Conservation (phyloP, 2,888 invertebrate genomes). For the Chaetogeoica ovagalla region DNA sequence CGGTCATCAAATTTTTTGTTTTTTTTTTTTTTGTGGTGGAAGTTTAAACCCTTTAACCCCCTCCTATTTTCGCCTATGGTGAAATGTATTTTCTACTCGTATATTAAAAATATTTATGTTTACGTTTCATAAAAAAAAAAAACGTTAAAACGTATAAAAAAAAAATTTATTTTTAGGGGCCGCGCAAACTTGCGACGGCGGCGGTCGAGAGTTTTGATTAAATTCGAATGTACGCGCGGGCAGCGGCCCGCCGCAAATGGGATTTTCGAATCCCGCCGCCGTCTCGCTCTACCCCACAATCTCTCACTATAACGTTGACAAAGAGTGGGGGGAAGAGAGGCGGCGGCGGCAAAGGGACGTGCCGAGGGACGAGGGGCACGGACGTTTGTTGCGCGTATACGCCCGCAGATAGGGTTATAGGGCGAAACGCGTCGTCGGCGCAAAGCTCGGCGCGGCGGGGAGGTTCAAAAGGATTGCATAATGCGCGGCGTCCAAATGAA, state of each 20-base stretch:
- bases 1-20: no score
- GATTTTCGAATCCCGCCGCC: slow-evolving; percentile 37
- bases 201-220: slow-evolving; percentile 21
- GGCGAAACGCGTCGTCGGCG: slow-evolving; percentile 25
- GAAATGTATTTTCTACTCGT: no score
- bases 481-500: slow-evolving; percentile 38
- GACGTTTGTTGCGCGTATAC: no score
- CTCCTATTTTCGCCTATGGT: no score
- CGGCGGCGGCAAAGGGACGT: not conserved
- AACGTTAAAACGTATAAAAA: no score
- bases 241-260: slow-evolving; percentile 39
- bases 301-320: not conserved
- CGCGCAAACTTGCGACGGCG: no score
- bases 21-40: no score
- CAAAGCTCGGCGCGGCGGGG: not conserved
- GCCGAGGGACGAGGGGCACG: not conserved
- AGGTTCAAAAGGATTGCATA: slow-evolving; percentile 52
- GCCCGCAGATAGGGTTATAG: slow-evolving; percentile 4
- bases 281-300: not conserved
- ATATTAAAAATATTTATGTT: no score
- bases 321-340: not conserved
- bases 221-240: slow-evolving; percentile 18
- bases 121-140: no score
- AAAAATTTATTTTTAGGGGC: no score
- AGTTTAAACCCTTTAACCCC: no score